A percentile compares a stretch with the other conserved stretches of the same genome.
Evolutionary conservation across 1,140 invertebrate genomes (phyloP).

Genomic region (Zophobas morio): DNA sequence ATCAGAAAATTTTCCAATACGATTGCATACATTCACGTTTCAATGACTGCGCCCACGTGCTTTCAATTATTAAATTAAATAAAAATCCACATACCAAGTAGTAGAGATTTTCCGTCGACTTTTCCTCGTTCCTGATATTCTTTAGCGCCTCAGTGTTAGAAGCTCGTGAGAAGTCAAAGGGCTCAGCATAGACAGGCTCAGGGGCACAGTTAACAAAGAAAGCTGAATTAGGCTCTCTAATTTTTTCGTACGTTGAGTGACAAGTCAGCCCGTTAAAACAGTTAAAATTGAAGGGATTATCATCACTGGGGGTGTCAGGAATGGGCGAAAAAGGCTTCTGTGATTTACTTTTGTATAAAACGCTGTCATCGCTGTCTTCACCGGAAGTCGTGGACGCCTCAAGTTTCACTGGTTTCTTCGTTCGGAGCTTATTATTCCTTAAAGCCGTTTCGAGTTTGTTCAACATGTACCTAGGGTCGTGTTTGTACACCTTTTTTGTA

Average conservation of each 20-base stretch:
- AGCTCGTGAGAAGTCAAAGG: slow-evolving; percentile 62
- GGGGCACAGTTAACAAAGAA: slow-evolving; percentile 64
- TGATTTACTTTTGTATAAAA: slow-evolving; percentile 58
- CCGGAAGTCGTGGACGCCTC: slow-evolving; percentile 59
- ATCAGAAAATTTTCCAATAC: neutral
- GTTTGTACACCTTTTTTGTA: slow-evolving; percentile 59
- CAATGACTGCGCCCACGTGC: neutral
- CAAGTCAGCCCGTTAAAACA: slow-evolving; percentile 72
- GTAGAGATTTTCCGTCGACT: slow-evolving; percentile 62
- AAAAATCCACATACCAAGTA: slow-evolving; percentile 66
- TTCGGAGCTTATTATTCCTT: slow-evolving; percentile 68
- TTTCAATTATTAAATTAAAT: neutral
- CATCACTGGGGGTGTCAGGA: slow-evolving; percentile 31
- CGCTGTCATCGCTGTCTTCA: slow-evolving; percentile 62
- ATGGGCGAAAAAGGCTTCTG: slow-evolving; percentile 50
- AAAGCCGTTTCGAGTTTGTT: slow-evolving; percentile 74
- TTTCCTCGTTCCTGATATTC: slow-evolving; percentile 29
- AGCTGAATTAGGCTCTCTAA: slow-evolving; percentile 62
- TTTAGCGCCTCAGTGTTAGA: slow-evolving; percentile 22
- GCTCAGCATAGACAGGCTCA: slow-evolving; percentile 70
- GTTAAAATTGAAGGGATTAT: slow-evolving; percentile 64
- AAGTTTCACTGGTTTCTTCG: slow-evolving; percentile 51
- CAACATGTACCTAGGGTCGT: slow-evolving; percentile 72
- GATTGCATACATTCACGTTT: neutral
- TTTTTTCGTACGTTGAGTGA: slow-evolving; percentile 63